Percentiles rank a stretch among this genome's conserved stretches.
phyloP scores from a whole-genome alignment of 2,888 invertebrate genomes.

The Standfussiana lucernea region DNA sequence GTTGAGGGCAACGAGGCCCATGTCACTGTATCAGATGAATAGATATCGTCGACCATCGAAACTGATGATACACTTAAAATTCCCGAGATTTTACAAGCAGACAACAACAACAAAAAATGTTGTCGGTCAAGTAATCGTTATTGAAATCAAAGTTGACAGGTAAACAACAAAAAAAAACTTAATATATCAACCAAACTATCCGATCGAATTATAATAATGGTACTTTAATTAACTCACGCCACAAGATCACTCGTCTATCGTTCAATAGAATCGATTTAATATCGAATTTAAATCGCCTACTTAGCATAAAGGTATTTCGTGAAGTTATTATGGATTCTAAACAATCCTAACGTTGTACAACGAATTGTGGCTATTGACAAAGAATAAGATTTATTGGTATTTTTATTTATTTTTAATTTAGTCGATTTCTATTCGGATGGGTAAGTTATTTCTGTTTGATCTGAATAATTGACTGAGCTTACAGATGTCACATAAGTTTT shows the following conservation, averaged over 20 bases:
- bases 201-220: conserved; percentile 71
- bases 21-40: conserved; percentile 36
- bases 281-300: conserved; percentile 74
- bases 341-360: conserved; percentile 63
- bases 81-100: conserved; percentile 38
- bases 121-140: conserved; percentile 65
- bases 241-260: conserved; percentile 65
- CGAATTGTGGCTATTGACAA: conserved; percentile 60
- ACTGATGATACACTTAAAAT: conserved; percentile 56
- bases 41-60: conserved; percentile 41
- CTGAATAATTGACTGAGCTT: conserved; percentile 53
- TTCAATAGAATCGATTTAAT: conserved; percentile 68
- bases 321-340: conserved; percentile 68
- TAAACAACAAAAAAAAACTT: conserved; percentile 65
- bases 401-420: conserved; percentile 62
- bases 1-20: conserved; percentile 24
- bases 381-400: conserved; percentile 65
- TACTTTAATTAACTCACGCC: conserved; percentile 70
- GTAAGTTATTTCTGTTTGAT: conserved; percentile 60
- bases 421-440: conserved; percentile 60
- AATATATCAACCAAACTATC: conserved; percentile 66
- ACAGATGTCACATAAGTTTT: conserved; percentile 42
- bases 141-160: conserved; percentile 69
- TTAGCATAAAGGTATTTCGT: conserved; percentile 70
- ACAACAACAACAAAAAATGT: conserved; percentile 57